Evolutionary conservation across 2,113 vertebrate species (phyloP).

Genomic region (Neogobius melanostomus): DNA sequence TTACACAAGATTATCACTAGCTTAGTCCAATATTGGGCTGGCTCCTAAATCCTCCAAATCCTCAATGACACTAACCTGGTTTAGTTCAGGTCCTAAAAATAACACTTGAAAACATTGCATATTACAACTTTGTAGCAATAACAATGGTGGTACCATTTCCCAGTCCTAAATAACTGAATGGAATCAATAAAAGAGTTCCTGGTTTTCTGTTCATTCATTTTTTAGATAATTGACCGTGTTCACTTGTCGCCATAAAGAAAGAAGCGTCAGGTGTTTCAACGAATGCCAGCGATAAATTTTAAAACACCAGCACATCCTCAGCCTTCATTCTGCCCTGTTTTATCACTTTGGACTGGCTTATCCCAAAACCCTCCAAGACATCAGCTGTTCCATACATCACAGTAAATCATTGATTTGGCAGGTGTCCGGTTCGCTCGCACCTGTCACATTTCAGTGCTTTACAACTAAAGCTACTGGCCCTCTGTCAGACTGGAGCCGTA

Average conservation of each 20-base stretch:
- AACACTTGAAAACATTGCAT: no score
- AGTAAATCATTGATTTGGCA: slow-evolving; percentile 45
- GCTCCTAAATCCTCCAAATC: no score
- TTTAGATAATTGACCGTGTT: neutral
- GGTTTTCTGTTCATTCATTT: no score
- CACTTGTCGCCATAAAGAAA: neutral
- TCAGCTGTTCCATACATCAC: slow-evolving; percentile 58
- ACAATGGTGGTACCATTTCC: no score
- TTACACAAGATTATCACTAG: no score
- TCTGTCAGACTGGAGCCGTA: slow-evolving; percentile 30
- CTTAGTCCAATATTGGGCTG: no score
- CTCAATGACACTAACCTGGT: no score
- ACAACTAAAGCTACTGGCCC: slow-evolving; percentile 41
- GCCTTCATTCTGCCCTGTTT: slow-evolving; percentile 32
- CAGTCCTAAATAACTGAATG: no score
- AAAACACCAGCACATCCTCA: slow-evolving; percentile 37
- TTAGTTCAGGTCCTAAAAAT: no score
- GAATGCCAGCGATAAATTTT: slow-evolving; percentile 41
- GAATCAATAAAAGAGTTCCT: no score
- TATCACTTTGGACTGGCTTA: slow-evolving; percentile 55
- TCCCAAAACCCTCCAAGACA: slow-evolving; percentile 28
- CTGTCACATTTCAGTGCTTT: slow-evolving; percentile 55
- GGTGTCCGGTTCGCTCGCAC: slow-evolving; percentile 38
- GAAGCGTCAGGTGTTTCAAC: slow-evolving; percentile 18
- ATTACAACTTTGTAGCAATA: no score